Base-by-base conservation (phyloP, 2,888 invertebrate species). In the Drosophila neotestacea region DNA sequence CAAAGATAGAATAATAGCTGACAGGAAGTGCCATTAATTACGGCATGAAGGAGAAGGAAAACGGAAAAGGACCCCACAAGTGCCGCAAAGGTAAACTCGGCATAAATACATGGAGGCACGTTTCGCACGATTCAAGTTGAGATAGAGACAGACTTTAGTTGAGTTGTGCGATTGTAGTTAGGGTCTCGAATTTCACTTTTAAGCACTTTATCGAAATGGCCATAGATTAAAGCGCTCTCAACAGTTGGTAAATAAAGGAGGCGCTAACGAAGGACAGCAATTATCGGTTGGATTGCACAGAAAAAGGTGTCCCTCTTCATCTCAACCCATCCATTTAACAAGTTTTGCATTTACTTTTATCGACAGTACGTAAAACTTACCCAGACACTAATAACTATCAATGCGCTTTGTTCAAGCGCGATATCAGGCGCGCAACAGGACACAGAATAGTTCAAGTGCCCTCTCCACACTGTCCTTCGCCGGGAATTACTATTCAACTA, bases 21-120 rank as follows among this genome's bases (percentile, higher is more conserved):
- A 72, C 69, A 70, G 87, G 78, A 86, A 75, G 80, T 71, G 75
- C 76, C 87, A 81, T 84, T 86, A 86, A 84, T 84, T 84, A 79
- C 68, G 74, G 72, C 50, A 28, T 60, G 60, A 66, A 56, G 44
- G 5, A 22, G 30, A 28, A 11, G 38, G 34, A 13, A 28, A 16
- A n/a, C 11, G 11, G 48, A 32, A 28, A 30, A 56, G 32, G 32
- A 9, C 46, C 38, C 50, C 39, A 39, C 27, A 42, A 32, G 48
- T 39, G 39, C 46, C 64, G 65, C 54, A 30, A 44, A 60, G 54
- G 54, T 68, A 54, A 73, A 69, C 67, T 68, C 41, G 39, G 28
- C 11, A 44, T 36, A 71, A 86, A 81, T 60, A 63, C 67, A 77
- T 62, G 68, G 48, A 73, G 79, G 77, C 86, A 84, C 81, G 81